Evolutionary conservation across 2,888 invertebrate species (phyloP).

Genomic region (Chrysolina haemoptera): DNA sequence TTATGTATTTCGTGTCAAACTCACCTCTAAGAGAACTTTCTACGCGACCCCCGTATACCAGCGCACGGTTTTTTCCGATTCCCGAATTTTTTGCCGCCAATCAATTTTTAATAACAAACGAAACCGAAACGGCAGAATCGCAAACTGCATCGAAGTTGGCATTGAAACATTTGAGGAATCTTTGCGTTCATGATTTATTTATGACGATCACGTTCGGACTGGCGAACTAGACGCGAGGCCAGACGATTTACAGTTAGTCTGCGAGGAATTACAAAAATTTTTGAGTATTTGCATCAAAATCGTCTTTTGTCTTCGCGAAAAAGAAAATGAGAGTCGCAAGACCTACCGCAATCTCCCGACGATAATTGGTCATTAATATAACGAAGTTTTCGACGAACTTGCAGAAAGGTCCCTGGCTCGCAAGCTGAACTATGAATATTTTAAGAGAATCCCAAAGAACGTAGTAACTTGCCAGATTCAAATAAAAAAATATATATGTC

Average conservation of each 20-base stretch:
- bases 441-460: too few species aligned
- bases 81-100: constrained; percentile 18
- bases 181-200: constrained; percentile 59
- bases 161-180: constrained; percentile 49
- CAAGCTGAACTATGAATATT: too few species aligned
- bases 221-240: constrained; percentile 62
- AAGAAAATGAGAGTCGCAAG: constrained; percentile 3
- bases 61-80: not conserved
- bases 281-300: constrained; percentile 40
- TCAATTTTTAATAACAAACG: constrained; percentile 39
- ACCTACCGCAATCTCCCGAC: constrained; percentile 12
- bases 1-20: too few species aligned
- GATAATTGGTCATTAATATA: not conserved
- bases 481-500: too few species aligned
- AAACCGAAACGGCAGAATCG: constrained; percentile 37
- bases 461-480: too few species aligned
- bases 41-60: not conserved
- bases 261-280: constrained; percentile 58
- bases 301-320: not conserved
- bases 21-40: not conserved
- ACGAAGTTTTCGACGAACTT: not conserved
- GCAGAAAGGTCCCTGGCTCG: not conserved
- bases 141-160: constrained; percentile 40
- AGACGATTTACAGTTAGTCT: constrained; percentile 61
- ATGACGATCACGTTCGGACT: constrained; percentile 59